These are phyloP conservation scores for Seira sanloemensis DNA, from an alignment of 2,888 invertebrate species.

Conservation along the genomic window DNA sequence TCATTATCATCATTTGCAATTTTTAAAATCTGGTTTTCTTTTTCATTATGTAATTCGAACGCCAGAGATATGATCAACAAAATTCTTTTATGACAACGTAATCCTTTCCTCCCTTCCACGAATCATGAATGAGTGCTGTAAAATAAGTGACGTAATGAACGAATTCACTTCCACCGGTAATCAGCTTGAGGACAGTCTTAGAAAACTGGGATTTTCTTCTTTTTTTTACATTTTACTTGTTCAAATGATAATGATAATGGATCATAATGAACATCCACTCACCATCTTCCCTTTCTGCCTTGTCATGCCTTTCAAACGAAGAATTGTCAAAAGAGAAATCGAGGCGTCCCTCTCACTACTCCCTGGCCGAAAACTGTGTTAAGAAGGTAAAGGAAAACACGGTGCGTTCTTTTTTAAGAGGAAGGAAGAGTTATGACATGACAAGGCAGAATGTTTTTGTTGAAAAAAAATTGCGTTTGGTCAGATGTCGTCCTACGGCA, in stretches of 20 bases:
- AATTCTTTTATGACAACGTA: not conserved
- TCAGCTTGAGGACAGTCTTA: conserved; percentile 29
- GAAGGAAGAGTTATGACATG: conserved; percentile 7
- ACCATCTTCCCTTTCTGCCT: not conserved
- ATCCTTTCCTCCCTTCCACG: not conserved
- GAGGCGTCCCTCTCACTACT: conserved; percentile 19
- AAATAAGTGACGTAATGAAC: conserved; percentile 30
- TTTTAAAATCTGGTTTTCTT: conserved; percentile 32
- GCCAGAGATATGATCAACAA: not conserved
- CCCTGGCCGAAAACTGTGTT: conserved; percentile 13
- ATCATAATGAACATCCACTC: not conserved
- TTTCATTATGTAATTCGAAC: conserved; percentile 13
- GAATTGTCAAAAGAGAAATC: conserved; percentile 44
- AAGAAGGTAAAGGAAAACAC: conserved; percentile 17
- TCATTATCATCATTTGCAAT: conserved; percentile 8
- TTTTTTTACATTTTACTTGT: conserved; percentile 5
- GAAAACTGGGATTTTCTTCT: not conserved
- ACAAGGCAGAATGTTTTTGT: not conserved
- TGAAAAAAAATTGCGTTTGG: too few species aligned
- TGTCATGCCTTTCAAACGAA: not conserved
- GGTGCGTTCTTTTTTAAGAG: conserved; percentile 28
- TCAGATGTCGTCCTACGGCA: too few species aligned
- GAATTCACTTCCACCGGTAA: conserved; percentile 20
- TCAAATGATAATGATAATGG: conserved; percentile 24
- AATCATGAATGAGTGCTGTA: conserved; percentile 37